Evolutionary conservation across 2,888 invertebrate genomes (phyloP).

Genomic region (Apoderus coryli): DNA sequence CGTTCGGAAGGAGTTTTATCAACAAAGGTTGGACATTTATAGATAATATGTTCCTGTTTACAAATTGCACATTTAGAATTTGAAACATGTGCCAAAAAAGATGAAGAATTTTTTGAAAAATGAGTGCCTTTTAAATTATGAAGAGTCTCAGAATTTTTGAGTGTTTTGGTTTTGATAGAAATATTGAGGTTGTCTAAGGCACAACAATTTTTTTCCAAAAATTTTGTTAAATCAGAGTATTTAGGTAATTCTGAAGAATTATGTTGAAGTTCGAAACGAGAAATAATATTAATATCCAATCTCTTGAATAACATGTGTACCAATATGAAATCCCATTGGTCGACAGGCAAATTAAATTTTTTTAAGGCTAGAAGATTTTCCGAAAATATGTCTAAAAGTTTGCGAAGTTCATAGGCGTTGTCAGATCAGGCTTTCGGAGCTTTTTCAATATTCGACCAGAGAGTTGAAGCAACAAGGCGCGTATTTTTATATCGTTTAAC

Average conservation of each 20-base stretch:
- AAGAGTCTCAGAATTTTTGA: too few relatives aligned
- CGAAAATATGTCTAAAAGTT: conserved; percentile 1
- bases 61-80: too few relatives aligned
- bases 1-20: conserved; percentile 1
- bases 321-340: not conserved
- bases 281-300: not conserved
- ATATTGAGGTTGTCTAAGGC: too few relatives aligned
- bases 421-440: too few relatives aligned
- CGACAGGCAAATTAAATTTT: conserved; percentile 1
- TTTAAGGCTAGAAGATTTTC: not conserved
- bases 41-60: not conserved
- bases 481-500: too few relatives aligned
- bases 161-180: too few relatives aligned
- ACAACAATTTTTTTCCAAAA: not conserved
- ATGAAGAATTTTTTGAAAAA: too few relatives aligned
- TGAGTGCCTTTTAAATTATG: too few relatives aligned
- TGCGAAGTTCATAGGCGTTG: too few relatives aligned
- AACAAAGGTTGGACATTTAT: conserved; percentile 1
- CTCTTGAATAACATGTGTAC: not conserved
- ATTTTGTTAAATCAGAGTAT: not conserved
- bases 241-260: not conserved
- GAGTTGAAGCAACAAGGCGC: too few relatives aligned
- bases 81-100: conserved; percentile 1
- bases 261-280: not conserved
- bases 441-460: too few relatives aligned